phyloP scores from a whole-genome alignment of 2,113 vertebrate species.

The Coryphaenoides rupestris region DNA sequence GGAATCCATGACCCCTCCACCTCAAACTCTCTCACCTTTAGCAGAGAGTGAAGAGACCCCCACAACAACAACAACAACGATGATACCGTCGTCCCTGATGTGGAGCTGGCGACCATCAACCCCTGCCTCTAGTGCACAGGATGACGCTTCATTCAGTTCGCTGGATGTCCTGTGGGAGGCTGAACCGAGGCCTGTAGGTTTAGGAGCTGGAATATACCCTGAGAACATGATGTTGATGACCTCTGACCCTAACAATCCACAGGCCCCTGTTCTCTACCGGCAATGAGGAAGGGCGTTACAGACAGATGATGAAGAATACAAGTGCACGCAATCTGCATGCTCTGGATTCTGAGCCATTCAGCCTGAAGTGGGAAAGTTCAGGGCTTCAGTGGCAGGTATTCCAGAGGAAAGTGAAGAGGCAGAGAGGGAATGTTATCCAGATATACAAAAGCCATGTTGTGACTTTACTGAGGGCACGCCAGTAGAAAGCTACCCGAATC shows the following conservation, averaged over 20 bases:
- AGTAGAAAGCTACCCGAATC: conserved; percentile 38
- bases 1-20: conserved; percentile 22
- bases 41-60: conserved; percentile 34
- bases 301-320: conserved; percentile 64
- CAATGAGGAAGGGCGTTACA: conserved; percentile 31
- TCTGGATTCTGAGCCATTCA: conserved; percentile 38
- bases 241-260: conserved; percentile 30
- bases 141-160: conserved; percentile 13
- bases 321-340: conserved; percentile 63
- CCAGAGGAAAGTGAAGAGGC: conserved; percentile 28
- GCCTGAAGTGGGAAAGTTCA: conserved; percentile 19
- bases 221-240: conserved; percentile 28
- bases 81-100: conserved; percentile 22
- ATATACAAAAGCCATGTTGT: neutral
- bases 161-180: conserved; percentile 46
- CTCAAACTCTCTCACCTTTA: conserved; percentile 34
- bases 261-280: conserved; percentile 13
- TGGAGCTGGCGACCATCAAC: conserved; percentile 19
- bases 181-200: conserved; percentile 19
- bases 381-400: conserved; percentile 29
- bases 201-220: conserved; percentile 15
- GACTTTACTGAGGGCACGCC: conserved; percentile 31
- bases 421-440: conserved; percentile 24
- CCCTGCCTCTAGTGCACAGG: accelerated
- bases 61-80: conserved; percentile 28